phyloP scores from a whole-genome alignment of 1,140 invertebrate genomes.

The Drosophila bipectinata region DNA sequence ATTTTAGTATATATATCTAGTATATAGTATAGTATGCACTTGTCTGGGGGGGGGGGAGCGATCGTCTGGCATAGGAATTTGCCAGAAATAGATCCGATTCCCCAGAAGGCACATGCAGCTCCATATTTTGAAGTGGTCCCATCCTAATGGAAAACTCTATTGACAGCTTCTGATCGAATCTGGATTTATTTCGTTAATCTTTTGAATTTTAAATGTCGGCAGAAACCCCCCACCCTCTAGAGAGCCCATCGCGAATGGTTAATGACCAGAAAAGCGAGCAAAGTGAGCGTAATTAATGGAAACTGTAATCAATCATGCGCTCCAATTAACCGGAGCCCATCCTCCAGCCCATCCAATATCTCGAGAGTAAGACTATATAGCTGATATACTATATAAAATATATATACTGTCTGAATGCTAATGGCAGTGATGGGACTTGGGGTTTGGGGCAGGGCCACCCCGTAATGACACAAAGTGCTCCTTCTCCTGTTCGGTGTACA shows the following conservation, averaged over 20 bases:
- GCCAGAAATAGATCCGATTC: constrained; percentile 68
- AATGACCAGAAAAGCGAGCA: constrained; percentile 70
- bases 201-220: constrained; percentile 44
- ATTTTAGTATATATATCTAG: neutral
- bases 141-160: constrained; percentile 38
- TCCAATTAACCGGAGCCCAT: constrained; percentile 65
- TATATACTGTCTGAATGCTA: constrained; percentile 24
- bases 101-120: constrained; percentile 11
- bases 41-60: constrained; percentile 32
- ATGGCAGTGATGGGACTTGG: constrained; percentile 36
- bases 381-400: constrained; percentile 3
- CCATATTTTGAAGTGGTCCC: constrained; percentile 25
- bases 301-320: constrained; percentile 78
- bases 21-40: constrained; percentile 32
- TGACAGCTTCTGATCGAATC: constrained; percentile 26
- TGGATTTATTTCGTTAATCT: constrained; percentile 42
- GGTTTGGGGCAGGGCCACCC: neutral
- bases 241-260: constrained; percentile 42
- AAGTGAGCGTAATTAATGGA: constrained; percentile 69
- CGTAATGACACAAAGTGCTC: constrained; percentile 36
- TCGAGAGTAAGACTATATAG: constrained; percentile 2
- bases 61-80: constrained; percentile 63
- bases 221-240: neutral
- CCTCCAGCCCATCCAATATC: constrained; percentile 1
- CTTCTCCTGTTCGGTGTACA: constrained; percentile 41